Evolutionary conservation across 1,140 invertebrate species (phyloP).

Genomic region (Diachasmimorpha longicaudata): DNA sequence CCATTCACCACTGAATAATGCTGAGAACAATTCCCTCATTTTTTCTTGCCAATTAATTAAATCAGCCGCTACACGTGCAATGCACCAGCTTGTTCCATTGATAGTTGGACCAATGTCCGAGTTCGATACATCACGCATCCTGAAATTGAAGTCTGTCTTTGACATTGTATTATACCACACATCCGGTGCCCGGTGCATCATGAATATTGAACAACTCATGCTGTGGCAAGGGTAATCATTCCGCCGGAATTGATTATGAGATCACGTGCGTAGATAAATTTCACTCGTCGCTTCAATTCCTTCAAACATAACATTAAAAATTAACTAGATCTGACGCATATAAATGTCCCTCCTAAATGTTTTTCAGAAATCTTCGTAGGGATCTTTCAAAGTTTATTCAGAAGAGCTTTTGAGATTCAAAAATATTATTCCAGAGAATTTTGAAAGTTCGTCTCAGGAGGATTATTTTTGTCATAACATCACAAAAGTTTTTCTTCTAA

Average conservation of each 20-base stretch:
- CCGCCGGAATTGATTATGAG: slow-evolving; percentile 46
- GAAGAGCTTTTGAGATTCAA: too few species aligned
- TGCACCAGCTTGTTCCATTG: not conserved
- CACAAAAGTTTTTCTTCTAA: too few species aligned
- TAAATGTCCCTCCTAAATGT: too few species aligned
- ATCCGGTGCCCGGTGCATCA: slow-evolving; percentile 31
- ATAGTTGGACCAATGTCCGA: slow-evolving; percentile 35
- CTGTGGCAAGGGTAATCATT: slow-evolving; percentile 37
- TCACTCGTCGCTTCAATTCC: slow-evolving; percentile 45
- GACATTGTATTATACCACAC: slow-evolving; percentile 33
- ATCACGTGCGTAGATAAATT: slow-evolving; percentile 19
- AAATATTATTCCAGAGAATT: too few species aligned
- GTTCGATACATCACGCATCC: slow-evolving; percentile 43
- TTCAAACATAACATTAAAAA: not conserved
- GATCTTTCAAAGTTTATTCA: too few species aligned
- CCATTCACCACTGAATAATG: too few species aligned
- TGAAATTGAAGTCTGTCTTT: slow-evolving; percentile 57
- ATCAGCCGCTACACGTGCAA: not conserved
- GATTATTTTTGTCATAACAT: too few species aligned
- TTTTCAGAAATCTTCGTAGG: too few species aligned
- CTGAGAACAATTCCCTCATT: not conserved
- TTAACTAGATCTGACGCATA: not conserved
- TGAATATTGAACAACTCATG: slow-evolving; percentile 51
- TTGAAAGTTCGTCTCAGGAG: too few species aligned
- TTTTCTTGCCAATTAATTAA: not conserved